Percentiles rank a stretch among this genome's conserved stretches.
Evolutionary conservation across 35 echinoderm and acorn worm species (phyloP).

Genomic region (Patiria miniata): DNA sequence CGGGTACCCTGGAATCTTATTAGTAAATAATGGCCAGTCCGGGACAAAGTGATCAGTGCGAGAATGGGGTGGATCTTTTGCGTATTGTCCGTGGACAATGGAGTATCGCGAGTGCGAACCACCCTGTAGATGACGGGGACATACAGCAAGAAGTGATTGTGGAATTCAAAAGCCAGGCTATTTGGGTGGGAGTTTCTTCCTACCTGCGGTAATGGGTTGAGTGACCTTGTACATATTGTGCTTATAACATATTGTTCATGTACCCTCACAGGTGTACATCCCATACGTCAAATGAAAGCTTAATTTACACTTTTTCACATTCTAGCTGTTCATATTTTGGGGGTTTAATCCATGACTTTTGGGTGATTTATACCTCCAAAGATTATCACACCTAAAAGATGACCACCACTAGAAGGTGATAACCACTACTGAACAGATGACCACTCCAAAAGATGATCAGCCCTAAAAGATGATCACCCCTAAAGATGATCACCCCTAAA

Average conservation of each 20-base stretch:
- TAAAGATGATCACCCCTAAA: no score
- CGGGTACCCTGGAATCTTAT: background rate
- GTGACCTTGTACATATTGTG: background rate
- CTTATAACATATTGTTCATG: background rate
- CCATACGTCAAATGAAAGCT: no score
- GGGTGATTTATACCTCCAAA: no score
- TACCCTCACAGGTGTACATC: background rate
- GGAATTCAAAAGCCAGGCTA: background rate
- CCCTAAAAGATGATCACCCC: no score
- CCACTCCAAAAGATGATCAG: no score
- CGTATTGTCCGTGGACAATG: background rate
- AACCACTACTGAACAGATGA: no score
- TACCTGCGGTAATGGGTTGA: background rate
- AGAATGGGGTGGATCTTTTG: background rate
- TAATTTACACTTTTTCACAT: no score
- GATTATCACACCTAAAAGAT: no score
- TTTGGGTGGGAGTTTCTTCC: background rate
- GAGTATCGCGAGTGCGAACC: background rate
- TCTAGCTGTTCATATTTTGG: no score
- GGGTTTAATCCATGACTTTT: no score
- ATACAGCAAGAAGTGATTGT: background rate
- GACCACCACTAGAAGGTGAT: no score
- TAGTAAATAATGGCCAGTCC: background rate
- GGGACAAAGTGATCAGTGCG: background rate
- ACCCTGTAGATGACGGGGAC: background rate